phyloP scores from a whole-genome alignment of 2,888 invertebrate species.

The Cyclophora albipunctata region DNA sequence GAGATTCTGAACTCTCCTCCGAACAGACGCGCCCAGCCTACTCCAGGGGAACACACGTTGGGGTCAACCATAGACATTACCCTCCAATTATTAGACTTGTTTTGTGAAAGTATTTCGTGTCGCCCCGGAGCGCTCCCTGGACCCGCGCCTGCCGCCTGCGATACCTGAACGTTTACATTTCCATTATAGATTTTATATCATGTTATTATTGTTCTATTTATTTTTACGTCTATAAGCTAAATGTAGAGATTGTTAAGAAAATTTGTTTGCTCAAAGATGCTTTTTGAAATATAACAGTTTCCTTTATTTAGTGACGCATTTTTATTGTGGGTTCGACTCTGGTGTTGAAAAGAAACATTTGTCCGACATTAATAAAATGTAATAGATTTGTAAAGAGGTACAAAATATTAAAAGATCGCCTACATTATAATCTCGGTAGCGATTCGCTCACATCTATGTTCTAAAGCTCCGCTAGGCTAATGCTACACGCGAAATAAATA shows the following conservation, averaged over 20 bases:
- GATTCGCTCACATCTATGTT: background rate
- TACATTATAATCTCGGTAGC: background rate
- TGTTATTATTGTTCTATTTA: slow-evolving; percentile 65
- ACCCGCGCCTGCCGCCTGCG: slow-evolving; percentile 28
- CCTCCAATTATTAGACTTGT: no score
- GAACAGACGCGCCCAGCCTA: no score
- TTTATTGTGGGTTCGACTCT: no score
- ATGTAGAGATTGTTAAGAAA: slow-evolving; percentile 59
- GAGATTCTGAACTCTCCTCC: slow-evolving; percentile 14
- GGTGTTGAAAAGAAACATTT: no score
- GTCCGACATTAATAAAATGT: no score
- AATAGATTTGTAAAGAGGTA: background rate
- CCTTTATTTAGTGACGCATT: slow-evolving; percentile 20
- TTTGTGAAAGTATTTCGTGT: no score
- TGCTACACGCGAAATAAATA: slow-evolving; percentile 11
- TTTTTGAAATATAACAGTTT: slow-evolving; percentile 52
- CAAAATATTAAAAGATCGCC: background rate
- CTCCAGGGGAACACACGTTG: slow-evolving; percentile 3
- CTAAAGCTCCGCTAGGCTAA: background rate
- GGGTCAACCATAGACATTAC: background rate
- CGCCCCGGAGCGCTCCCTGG: no score
- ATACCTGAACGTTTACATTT: slow-evolving; percentile 69
- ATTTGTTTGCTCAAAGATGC: slow-evolving; percentile 68
- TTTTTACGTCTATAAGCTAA: slow-evolving; percentile 57
- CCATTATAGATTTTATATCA: slow-evolving; percentile 72